These are phyloP conservation scores for Sylvilagus floridanus DNA, from an alignment of 2,797 vertebrate genomes.

Conservation along the genomic window DNA sequence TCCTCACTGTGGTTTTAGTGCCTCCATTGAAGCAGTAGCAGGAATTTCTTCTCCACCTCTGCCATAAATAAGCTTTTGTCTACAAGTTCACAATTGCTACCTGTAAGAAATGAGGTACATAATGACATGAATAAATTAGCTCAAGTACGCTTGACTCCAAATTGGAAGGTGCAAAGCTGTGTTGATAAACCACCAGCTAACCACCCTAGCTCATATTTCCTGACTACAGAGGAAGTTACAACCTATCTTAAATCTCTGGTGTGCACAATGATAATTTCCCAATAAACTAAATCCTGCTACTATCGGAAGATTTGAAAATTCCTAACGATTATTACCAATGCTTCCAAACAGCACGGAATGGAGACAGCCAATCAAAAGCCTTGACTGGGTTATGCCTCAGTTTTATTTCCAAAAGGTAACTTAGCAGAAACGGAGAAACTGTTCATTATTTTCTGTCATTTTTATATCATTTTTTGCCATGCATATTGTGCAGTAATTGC, in stretches of 20 bases:
- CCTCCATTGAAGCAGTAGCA: background rate
- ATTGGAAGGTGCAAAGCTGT: constrained; percentile 46
- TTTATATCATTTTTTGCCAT: constrained; percentile 82
- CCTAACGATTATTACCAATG: constrained; percentile 82
- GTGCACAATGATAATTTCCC: constrained; percentile 72
- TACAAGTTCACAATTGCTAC: constrained; percentile 45
- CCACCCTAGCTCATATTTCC: constrained; percentile 63
- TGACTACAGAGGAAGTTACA: constrained; percentile 66
- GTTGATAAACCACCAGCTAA: constrained; percentile 49
- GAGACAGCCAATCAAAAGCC: constrained; percentile 67
- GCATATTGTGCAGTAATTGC: constrained; percentile 85
- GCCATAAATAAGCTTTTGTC: constrained; percentile 43
- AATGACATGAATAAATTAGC: constrained; percentile 60
- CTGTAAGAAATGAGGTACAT: constrained; percentile 60
- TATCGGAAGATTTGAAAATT: constrained; percentile 56
- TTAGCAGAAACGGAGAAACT: constrained; percentile 71
- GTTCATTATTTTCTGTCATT: constrained; percentile 85
- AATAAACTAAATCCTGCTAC: constrained; percentile 69
- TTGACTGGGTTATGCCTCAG: background rate
- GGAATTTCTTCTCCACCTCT: background rate
- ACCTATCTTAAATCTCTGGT: constrained; percentile 77
- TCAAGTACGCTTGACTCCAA: constrained; percentile 60
- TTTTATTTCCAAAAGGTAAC: constrained; percentile 80
- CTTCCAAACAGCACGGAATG: constrained; percentile 57
- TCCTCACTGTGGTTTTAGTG: background rate